phyloP scores from a whole-genome alignment of 2,113 vertebrate species.

The Proterorhinus semilunaris region DNA sequence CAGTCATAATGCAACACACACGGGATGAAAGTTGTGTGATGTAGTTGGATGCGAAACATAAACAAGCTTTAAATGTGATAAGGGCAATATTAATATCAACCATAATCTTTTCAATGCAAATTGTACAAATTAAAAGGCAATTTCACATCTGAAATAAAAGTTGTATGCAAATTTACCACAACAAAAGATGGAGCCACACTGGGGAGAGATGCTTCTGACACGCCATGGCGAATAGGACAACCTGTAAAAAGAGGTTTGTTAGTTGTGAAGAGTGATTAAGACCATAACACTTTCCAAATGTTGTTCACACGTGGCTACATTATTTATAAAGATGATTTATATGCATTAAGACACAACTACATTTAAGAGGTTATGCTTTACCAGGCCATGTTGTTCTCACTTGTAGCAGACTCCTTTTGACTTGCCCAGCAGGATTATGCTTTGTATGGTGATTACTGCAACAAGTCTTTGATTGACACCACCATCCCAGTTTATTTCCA shows the following conservation, averaged over 20 bases:
- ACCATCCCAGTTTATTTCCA: constrained; percentile 1
- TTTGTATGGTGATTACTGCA: constrained; percentile 8
- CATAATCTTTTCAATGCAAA: too few relatives aligned
- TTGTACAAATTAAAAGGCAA: too few relatives aligned
- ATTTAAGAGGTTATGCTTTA: constrained; percentile 19
- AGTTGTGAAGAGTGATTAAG: too few relatives aligned
- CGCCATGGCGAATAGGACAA: constrained; percentile 46
- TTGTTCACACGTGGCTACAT: too few relatives aligned
- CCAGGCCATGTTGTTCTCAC: constrained; percentile 42
- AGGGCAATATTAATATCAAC: too few relatives aligned
- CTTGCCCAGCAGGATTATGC: background rate
- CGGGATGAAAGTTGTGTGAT: background rate
- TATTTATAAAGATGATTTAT: too few relatives aligned
- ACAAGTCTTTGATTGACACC: background rate
- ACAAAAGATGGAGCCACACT: constrained; percentile 87
- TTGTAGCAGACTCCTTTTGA: constrained; percentile 28
- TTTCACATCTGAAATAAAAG: background rate
- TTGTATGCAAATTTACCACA: constrained; percentile 80
- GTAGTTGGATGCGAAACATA: background rate
- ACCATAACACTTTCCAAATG: too few relatives aligned
- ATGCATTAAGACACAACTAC: background rate
- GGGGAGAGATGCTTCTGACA: constrained; percentile 80
- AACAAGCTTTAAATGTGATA: too few relatives aligned
- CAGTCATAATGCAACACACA: background rate
- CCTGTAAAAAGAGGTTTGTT: constrained; percentile 53